Evolutionary conservation across 2,888 invertebrate genomes (phyloP), one percentile per base, ranked within the genome.

Genomic region (Xanthia togata): DNA sequence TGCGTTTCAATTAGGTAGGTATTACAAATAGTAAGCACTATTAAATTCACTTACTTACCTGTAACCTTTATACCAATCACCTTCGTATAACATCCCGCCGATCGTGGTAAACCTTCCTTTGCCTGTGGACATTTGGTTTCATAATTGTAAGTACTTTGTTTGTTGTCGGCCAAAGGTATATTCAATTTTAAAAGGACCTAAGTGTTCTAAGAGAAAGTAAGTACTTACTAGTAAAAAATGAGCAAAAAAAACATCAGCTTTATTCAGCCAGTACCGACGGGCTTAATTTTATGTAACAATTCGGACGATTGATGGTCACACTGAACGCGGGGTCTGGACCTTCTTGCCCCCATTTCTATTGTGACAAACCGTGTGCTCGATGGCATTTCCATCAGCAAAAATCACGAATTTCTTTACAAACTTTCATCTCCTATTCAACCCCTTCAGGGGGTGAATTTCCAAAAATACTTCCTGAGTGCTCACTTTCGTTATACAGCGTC

Each of bases 21-120:
- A 47, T 17, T 35, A 9, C 2, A 57, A 8, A n/a, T 17, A 17
- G 9, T 41, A n/a, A n/a, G n/a, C n/a, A 47, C 14, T 14, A 14
- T 12, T 44, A n/a, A 75, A 9, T 17, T 47, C 9, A 75, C 85
- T 82, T 87, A 75, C 85, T 82, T 88, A 96, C 96, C 97, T 96
- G 84, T 93, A 96, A 65, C 97, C 97, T 73, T 96, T 91, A 67
- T 91, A 89, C 97, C 97, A 97, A 86, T 97, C 97, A 0, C 97
- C 97, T 94, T 97, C 97, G 85, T 97, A 98, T n/a, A 97, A 89
- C 90, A 96, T 95, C 55, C 96, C 95, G 59, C 89, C 91, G 55
- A 93, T 92, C 2, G 97, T 97, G 69, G 95, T 84, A 88, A 97
- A 95, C 4, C 87, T 83, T 38, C 97, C 97, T 91, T 97, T 97